phyloP scores from a whole-genome alignment of 2,888 invertebrate species.

The Chalcis sispes region DNA sequence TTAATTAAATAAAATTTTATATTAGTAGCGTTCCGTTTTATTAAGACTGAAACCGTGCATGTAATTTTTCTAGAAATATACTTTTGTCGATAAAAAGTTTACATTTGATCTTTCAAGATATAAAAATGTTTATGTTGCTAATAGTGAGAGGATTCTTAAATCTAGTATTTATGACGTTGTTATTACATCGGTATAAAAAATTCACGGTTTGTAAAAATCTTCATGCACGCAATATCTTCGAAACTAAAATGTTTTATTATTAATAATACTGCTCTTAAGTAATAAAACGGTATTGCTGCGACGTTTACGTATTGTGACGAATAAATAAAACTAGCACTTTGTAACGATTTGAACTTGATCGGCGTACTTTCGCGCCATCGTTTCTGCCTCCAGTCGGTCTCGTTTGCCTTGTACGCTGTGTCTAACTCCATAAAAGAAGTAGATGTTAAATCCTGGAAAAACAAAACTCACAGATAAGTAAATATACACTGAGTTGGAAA shows the following conservation, averaged over 20 bases:
- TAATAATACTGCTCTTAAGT: slow-evolving; percentile 52
- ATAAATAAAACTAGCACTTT: slow-evolving; percentile 53
- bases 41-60: background rate
- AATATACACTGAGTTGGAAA: no score
- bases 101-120: no score
- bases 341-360: slow-evolving; percentile 62
- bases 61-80: no score
- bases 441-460: slow-evolving; percentile 86
- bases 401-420: slow-evolving; percentile 83
- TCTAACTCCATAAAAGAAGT: slow-evolving; percentile 89
- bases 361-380: slow-evolving; percentile 62
- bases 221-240: background rate
- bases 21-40: background rate
- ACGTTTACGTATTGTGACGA: background rate
- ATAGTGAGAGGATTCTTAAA: no score
- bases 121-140: no score
- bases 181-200: no score
- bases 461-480: background rate
- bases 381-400: slow-evolving; percentile 62
- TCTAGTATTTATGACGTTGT: background rate
- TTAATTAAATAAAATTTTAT: background rate
- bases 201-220: no score
- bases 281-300: slow-evolving; percentile 21
- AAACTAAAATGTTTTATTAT: slow-evolving; percentile 18
- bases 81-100: slow-evolving; percentile 4